These are phyloP conservation scores for Phragmatobia fuliginosa DNA, from an alignment of 2,888 invertebrate genomes.

Conservation along the genomic window DNA sequence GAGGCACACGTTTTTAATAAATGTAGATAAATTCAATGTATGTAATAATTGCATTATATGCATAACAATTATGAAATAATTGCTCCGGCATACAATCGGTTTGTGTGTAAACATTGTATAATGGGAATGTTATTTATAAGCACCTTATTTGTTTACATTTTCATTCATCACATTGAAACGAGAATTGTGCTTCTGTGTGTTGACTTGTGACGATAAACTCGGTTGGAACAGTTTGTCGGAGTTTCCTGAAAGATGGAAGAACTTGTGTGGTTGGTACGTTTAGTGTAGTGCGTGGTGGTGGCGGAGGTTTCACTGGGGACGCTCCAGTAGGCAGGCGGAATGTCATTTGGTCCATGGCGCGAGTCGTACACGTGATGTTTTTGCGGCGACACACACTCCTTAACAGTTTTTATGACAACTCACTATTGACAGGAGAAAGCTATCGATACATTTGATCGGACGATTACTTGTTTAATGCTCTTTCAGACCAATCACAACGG, in stretches of 20 bases:
- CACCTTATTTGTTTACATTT: slow-evolving; percentile 21
- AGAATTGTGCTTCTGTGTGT: not conserved
- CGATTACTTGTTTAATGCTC: slow-evolving; percentile 37
- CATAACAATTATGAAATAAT: slow-evolving; percentile 28
- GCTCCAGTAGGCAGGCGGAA: slow-evolving; percentile 74
- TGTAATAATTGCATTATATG: slow-evolving; percentile 30
- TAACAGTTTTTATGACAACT: slow-evolving; percentile 60
- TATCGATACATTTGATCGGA: slow-evolving; percentile 52
- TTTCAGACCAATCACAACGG: not conserved
- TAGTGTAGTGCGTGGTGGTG: slow-evolving; percentile 45
- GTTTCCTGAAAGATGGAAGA: slow-evolving; percentile 36
- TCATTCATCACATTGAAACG: slow-evolving; percentile 20
- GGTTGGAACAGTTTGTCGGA: not conserved
- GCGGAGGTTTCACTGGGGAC: slow-evolving; percentile 49
- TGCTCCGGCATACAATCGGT: slow-evolving; percentile 20
- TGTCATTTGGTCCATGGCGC: slow-evolving; percentile 64
- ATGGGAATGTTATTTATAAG: slow-evolving; percentile 18
- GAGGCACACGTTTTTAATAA: slow-evolving; percentile 25
- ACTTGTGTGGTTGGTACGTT: slow-evolving; percentile 25
- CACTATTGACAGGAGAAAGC: slow-evolving; percentile 77
- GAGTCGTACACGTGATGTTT: slow-evolving; percentile 60
- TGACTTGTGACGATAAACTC: not conserved
- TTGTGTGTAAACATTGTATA: slow-evolving; percentile 22
- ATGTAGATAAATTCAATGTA: slow-evolving; percentile 31
- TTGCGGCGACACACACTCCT: slow-evolving; percentile 55